Base-by-base conservation (phyloP, 1,140 invertebrate genomes). In the Camponotus vicinus region DNA sequence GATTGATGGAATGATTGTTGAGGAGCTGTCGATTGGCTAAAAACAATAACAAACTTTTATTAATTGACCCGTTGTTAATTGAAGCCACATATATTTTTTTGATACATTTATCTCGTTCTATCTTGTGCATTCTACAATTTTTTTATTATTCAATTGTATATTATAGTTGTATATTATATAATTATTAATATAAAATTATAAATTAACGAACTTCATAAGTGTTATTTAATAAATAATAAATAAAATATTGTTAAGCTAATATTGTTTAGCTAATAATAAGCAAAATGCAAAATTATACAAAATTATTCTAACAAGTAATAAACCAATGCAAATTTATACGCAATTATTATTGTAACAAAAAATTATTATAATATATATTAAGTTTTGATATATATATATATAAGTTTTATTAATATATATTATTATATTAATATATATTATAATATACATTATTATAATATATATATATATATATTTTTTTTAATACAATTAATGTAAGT, bases 31-130 rank as follows among this genome's bases (percentile, higher is more conserved):
- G 27, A 63, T 78, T 8, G 76, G 37, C 92, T 93, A 77, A 89
- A 92, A 92, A 79, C 71, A 89, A 91, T 92, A 86, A 77, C 37
- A 69, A 89, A 90, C 70, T 87, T 89, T 86, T 82, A 87, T 77
- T 66, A 52, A 5, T 55, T 11, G 3, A 27, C 5, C 6, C 27
- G 66, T 64, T 49, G 2, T n/a, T 21, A 34, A 70, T 70, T 57
- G 7, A 7, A 6, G 1, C 8, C n/a, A n/a, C 9, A 71, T 42
- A 42, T 40, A 13, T 40, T 69, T 79, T 6, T 40, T 69, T 18
- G 21, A 5, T 37, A 49, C 2, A 3, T 69, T 64, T 13, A 34
- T 8, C 52, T 7, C 1, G 13, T 11, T 49, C 67, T 67, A 37
- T 67, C 3, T 21, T 52, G 49, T 52, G 18, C 13, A 27, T 55